phyloP scores from a whole-genome alignment of 2,113 vertebrate species.

The Corythaixoides concolor region DNA sequence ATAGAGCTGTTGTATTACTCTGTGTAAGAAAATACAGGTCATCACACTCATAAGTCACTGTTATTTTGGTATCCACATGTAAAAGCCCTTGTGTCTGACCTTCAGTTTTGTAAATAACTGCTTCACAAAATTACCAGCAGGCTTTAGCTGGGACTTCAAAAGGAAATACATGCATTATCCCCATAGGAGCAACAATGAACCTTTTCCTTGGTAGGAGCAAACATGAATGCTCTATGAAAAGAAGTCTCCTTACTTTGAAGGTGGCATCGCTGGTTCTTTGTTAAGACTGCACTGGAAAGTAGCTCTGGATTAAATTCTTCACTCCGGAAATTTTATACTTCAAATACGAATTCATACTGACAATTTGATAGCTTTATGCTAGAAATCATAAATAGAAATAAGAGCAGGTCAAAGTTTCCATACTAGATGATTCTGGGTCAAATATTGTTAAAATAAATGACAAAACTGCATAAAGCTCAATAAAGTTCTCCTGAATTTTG shows the following conservation, averaged over 20 bases:
- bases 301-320: neutral
- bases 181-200: neutral
- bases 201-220: neutral
- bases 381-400: neutral
- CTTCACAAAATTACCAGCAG: neutral
- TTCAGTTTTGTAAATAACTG: neutral
- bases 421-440: neutral
- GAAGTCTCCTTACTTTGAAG: neutral
- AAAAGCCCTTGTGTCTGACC: neutral
- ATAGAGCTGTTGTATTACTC: neutral
- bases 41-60: neutral
- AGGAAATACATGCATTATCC: neutral
- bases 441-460: neutral
- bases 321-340: neutral
- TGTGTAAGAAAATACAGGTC: neutral
- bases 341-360: neutral
- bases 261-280: neutral
- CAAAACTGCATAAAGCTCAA: neutral
- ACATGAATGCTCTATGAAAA: neutral
- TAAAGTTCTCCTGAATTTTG: neutral
- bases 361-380: neutral
- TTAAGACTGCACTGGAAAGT: neutral
- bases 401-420: neutral
- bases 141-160: neutral
- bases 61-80: neutral